phyloP scores from a whole-genome alignment of 2,113 vertebrate genomes.

The Anthoscopus minutus region DNA sequence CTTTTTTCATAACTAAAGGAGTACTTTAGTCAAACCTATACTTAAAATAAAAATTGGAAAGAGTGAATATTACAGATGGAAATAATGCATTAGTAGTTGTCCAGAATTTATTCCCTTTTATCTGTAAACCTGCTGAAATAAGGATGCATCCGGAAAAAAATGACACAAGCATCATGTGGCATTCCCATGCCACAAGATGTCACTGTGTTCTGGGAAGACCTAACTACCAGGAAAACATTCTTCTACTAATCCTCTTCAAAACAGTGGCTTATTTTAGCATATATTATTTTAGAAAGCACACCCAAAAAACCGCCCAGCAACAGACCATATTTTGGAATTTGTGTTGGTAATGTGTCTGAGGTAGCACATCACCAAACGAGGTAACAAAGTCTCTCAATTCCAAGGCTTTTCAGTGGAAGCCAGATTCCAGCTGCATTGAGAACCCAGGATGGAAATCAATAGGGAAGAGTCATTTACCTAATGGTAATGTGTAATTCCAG shows the following conservation, averaged over 20 bases:
- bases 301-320: background rate
- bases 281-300: background rate
- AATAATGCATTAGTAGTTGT: background rate
- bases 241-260: background rate
- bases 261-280: background rate
- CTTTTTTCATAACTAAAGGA: background rate
- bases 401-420: background rate
- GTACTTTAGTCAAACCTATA: background rate
- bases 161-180: background rate
- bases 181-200: slow-evolving; percentile 23
- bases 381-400: background rate
- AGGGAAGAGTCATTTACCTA: background rate
- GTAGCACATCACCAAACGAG: background rate
- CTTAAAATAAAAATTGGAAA: background rate
- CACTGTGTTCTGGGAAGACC: slow-evolving; percentile 11
- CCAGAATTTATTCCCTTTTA: background rate
- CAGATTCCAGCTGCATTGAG: background rate
- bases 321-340: background rate
- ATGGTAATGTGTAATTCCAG: background rate
- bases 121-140: background rate
- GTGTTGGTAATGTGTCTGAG: background rate
- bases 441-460: background rate
- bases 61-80: background rate
- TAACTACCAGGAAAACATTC: background rate
- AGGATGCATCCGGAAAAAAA: background rate